phyloP scores from a whole-genome alignment of 1,140 invertebrate species.

The Drosophila bocki region DNA sequence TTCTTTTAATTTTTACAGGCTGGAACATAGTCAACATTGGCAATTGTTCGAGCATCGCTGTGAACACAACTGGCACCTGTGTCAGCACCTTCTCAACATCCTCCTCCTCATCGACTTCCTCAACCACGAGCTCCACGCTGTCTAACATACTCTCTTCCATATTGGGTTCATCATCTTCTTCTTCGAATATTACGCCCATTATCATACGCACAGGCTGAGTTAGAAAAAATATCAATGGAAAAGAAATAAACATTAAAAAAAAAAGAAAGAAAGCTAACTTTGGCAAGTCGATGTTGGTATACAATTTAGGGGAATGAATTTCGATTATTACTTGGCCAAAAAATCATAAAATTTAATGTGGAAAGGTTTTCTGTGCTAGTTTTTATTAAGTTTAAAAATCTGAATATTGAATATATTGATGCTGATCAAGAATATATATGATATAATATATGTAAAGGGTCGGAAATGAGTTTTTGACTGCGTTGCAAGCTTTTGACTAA shows the following conservation, averaged over 20 bases:
- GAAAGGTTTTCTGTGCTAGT: background rate
- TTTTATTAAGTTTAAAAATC: background rate
- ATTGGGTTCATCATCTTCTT: slow-evolving; percentile 33
- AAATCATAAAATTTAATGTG: background rate
- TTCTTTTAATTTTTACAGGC: background rate
- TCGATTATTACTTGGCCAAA: background rate
- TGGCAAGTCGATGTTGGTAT: background rate
- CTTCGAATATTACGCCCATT: slow-evolving; percentile 34
- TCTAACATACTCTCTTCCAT: slow-evolving; percentile 33
- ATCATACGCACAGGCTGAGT: slow-evolving; percentile 33
- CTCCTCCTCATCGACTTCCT: slow-evolving; percentile 16
- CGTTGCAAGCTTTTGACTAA: no score
- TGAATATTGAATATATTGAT: no score
- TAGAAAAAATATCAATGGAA: no score
- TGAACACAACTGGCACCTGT: slow-evolving; percentile 26
- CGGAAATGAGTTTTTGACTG: no score
- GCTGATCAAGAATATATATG: no score
- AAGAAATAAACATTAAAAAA: background rate
- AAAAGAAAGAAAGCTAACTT: background rate
- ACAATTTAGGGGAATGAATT: background rate
- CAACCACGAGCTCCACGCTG: background rate
- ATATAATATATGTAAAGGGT: no score
- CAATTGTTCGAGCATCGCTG: slow-evolving; percentile 36
- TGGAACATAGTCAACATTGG: slow-evolving; percentile 30
- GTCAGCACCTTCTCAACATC: slow-evolving; percentile 32